Evolutionary conservation across 2,797 vertebrate species (phyloP), one percentile per base, ranked within the genome.

Genomic region (Spheniscus humboldti): DNA sequence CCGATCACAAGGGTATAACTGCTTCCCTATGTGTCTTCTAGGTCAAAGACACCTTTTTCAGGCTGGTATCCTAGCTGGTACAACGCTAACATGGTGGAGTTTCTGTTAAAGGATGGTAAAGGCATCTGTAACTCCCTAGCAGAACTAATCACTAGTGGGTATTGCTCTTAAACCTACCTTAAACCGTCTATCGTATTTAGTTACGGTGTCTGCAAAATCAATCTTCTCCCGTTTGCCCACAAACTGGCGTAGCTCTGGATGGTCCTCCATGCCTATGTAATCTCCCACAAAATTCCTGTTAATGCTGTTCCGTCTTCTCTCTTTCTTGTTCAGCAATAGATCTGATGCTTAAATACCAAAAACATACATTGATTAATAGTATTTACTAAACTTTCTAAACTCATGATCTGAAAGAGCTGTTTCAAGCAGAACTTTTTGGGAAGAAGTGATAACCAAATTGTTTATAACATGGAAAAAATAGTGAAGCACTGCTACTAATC

Each of bases 271-370:
- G 35, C 99, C 99, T 35, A 99, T 98, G 94, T 99, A 99, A 96
- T 99, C 99, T 2, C 99, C 99, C 10, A 99, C 98, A 88, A 99
- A 99, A 97, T 99, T 99, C 91, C 99, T 98, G 98, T 99, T 99
- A 75, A 99, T 98, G 97, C 99, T 99, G 98, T 99, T 99, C 79
- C 99, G 98, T 91, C 99, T 98, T 52, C 99, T 98, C 97, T 99
- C 99, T 79, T 99, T 99, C 93, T 98, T 99, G 98, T 99, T 99
- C 93, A 99, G 84, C 96, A 99, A 96, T 71, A 99, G 98, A 97
- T 99, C 99, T 28, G 99, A 99, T 23, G 99, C 99, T 99, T 79
- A 91, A 63, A 74, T 35, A 56, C 37, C 64, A n/a, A 50, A 90
- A 85, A 31, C 3, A 76, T 39, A 76, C 20, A 53, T 0, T 11